A percentile compares a stretch with the other conserved stretches of the same genome.
Conservation (phyloP, 2,113 vertebrate genomes). For the Dipodomys ordii region DNA sequence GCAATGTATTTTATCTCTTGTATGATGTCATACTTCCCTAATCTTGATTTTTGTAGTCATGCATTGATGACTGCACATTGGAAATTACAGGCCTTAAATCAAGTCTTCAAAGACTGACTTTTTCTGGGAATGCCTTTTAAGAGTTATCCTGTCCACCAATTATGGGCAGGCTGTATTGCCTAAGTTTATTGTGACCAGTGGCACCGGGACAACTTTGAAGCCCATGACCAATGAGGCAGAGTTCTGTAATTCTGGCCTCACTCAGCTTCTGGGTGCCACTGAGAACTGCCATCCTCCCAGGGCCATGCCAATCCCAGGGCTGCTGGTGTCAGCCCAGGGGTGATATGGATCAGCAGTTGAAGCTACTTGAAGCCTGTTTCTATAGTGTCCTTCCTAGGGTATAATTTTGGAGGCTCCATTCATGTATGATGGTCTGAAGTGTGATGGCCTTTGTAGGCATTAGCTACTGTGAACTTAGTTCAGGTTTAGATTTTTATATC, state of each 20-base stretch:
- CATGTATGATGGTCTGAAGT: background rate
- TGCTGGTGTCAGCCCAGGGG: background rate
- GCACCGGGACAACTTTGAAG: too few species aligned
- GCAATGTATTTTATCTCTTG: background rate
- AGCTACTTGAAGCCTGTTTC: background rate
- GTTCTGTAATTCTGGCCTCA: too few species aligned
- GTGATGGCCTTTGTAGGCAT: background rate
- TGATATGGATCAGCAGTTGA: background rate
- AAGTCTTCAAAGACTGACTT: background rate
- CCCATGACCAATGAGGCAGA: background rate
- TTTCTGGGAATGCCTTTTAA: background rate
- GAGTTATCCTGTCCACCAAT: background rate
- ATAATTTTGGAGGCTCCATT: background rate
- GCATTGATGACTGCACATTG: background rate
- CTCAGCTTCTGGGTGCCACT: background rate
- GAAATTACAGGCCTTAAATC: background rate
- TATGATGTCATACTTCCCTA: background rate
- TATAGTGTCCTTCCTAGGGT: background rate
- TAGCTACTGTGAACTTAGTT: too few species aligned
- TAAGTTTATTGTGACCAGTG: background rate
- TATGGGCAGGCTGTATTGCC: background rate
- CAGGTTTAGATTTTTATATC: too few species aligned
- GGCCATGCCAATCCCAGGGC: background rate
- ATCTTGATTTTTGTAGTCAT: background rate
- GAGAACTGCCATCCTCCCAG: background rate